These are phyloP conservation scores for Himalopsyche phryganea DNA, from an alignment of 1,140 invertebrate species.

Conservation along the genomic window DNA sequence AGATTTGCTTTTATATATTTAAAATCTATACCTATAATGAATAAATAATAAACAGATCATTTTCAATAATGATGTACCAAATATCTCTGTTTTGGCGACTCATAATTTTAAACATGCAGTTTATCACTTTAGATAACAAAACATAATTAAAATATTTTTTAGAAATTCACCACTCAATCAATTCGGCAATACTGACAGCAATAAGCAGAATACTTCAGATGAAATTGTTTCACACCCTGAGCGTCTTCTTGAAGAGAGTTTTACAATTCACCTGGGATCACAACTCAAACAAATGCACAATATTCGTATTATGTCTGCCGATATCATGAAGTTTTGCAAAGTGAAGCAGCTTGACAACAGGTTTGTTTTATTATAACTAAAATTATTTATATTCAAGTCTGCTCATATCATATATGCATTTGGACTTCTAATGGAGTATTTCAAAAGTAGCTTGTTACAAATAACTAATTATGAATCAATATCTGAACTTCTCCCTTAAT, in stretches of 20 bases:
- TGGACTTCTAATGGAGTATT: too few relatives aligned
- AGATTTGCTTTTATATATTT: too few relatives aligned
- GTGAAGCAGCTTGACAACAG: constrained; percentile 56
- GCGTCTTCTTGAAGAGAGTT: constrained; percentile 79
- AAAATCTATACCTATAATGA: too few relatives aligned
- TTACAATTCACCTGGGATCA: constrained; percentile 94
- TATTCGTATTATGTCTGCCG: constrained; percentile 82
- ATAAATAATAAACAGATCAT: not conserved
- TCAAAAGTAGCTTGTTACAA: too few relatives aligned
- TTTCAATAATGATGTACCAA: too few relatives aligned
- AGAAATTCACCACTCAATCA: constrained; percentile 31
- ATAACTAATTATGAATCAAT: too few relatives aligned
- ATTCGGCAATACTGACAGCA: constrained; percentile 5
- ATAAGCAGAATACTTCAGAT: not conserved
- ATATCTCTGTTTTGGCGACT: not conserved
- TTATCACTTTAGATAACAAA: too few relatives aligned
- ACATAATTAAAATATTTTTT: constrained; percentile 3
- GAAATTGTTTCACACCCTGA: constrained; percentile 9
- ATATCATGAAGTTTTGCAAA: constrained; percentile 83
- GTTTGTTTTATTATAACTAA: constrained; percentile 30
- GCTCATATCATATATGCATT: not conserved
- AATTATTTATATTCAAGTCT: not conserved
- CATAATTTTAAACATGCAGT: not conserved
- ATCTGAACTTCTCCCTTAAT: too few relatives aligned
- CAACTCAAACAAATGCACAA: constrained; percentile 99